Conservation (phyloP, 2,888 invertebrate species). For the Cremastinae sp. region DNA sequence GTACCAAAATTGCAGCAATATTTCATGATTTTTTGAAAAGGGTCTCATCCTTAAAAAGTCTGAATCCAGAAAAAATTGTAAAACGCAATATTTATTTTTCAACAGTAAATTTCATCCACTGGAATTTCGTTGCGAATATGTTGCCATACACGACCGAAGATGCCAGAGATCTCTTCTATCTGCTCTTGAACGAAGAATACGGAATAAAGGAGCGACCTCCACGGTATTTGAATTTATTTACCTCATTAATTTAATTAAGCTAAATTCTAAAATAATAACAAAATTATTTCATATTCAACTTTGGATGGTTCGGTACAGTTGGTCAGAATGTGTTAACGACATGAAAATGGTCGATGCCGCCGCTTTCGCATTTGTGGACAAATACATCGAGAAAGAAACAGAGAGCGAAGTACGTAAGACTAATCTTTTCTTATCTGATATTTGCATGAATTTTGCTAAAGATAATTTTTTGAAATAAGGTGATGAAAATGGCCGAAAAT, state of each 20-base stretch:
- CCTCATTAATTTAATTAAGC: background rate
- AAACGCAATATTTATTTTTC: background rate
- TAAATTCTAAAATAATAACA: background rate
- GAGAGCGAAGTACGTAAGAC: slow-evolving; percentile 27
- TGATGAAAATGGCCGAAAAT: slow-evolving; percentile 81
- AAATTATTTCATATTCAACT: background rate
- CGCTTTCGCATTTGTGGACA: slow-evolving; percentile 51
- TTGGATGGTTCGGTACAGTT: too few species aligned
- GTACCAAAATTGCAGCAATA: too few species aligned
- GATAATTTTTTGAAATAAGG: slow-evolving; percentile 62
- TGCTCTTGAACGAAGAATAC: slow-evolving; percentile 21
- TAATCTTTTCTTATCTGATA: background rate
- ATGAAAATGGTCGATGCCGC: slow-evolving; percentile 52
- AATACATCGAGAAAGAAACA: slow-evolving; percentile 45
- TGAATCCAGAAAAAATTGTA: too few species aligned
- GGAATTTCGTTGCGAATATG: slow-evolving; percentile 56
- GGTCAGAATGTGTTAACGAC: slow-evolving; percentile 52
- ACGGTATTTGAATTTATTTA: slow-evolving; percentile 41
- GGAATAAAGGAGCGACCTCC: slow-evolving; percentile 37
- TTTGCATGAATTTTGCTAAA: background rate
- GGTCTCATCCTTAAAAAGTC: background rate
- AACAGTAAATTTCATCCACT: slow-evolving; percentile 60
- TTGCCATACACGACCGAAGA: slow-evolving; percentile 51
- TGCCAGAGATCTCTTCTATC: slow-evolving; percentile 34
- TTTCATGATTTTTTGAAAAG: too few species aligned